Base-by-base conservation (phyloP, 2,888 invertebrate genomes). In the Dendrolimus houi region DNA sequence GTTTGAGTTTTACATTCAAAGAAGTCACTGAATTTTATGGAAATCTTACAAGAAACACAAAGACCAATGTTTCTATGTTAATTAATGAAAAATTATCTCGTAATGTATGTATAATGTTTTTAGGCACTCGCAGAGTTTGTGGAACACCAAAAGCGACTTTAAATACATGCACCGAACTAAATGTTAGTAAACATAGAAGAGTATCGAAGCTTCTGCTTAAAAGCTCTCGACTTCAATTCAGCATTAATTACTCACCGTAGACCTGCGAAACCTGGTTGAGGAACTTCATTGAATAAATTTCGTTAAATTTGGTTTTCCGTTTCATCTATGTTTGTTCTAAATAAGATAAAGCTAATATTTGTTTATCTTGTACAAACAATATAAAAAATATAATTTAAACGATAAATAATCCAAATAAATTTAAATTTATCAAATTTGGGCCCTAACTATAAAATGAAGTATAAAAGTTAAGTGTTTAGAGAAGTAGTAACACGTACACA, bases 221-320 rank as follows among this genome's bases (percentile, higher is more conserved):
- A 60, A 60, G 60, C 55, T 57, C 53, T 41, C 29, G 29, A 58
- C 52, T 55, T 54, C 56, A 59, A 59, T 57, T 54, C 55, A 56
- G 55, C 58, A 59, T 59, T 57, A 60, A 60, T 58, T 62, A 64
- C 62, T 64, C 52, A 63, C 64, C 60, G 56, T 54, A 54, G 56
- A 60, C 60, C 58, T 56, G 58, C 17, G 56, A 55, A 56, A 53
- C 53, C 17, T 12, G 53, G 47, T 47, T 8, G 12, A 9, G 47
- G 47, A 47, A 47, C 47, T 47, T 47, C 47, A 47, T 47, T 47
- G 47, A 47, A 47, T 47, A 47, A 10, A 47, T 47, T 47, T 9
- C 47, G 47, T 47, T 47, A 12, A 47, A 47, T 10, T 47, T 12
- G 47, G 29, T 29, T 29, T 29, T 6, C 29, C 29, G 14, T 47